phyloP scores from a whole-genome alignment of 2,888 invertebrate genomes.

The Hemistola chrysoprasaria region DNA sequence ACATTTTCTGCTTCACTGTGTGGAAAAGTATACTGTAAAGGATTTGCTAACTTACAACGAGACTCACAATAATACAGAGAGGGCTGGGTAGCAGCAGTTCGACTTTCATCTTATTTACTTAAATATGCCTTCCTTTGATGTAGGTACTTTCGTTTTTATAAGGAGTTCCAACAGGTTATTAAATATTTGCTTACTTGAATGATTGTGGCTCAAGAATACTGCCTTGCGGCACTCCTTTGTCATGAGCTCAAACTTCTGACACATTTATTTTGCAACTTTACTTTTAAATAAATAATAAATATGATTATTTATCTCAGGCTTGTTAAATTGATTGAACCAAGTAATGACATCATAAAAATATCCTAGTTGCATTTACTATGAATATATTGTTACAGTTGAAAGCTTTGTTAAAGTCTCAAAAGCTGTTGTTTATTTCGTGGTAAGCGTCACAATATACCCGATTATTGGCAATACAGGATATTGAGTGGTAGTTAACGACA shows the following conservation, averaged over 20 bases:
- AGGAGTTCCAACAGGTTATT: constrained; percentile 2
- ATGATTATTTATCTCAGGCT: background rate
- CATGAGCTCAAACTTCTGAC: background rate
- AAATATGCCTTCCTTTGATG: constrained; percentile 16
- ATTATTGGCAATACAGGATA: constrained; percentile 40
- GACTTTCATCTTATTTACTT: constrained; percentile 19
- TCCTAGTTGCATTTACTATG: no score
- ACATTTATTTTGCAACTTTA: background rate
- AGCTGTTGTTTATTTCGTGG: background rate
- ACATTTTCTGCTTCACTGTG: constrained; percentile 58
- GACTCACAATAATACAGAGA: constrained; percentile 36
- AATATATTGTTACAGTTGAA: background rate
- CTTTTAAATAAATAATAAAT: background rate
- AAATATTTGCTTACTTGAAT: constrained; percentile 2
- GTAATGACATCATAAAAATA: no score
- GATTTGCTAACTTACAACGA: constrained; percentile 32
- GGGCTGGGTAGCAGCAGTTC: constrained; percentile 11
- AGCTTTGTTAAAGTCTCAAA: background rate
- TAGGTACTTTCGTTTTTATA: constrained; percentile 13
- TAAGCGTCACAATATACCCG: constrained; percentile 10
- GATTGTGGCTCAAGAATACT: constrained; percentile 3
- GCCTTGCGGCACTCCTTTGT: background rate
- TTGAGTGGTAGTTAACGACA: constrained; percentile 47
- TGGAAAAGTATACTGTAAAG: constrained; percentile 55
- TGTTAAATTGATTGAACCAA: no score